Conservation (phyloP, 2,113 vertebrate species). For the Hippocampus mohnikei region DNA sequence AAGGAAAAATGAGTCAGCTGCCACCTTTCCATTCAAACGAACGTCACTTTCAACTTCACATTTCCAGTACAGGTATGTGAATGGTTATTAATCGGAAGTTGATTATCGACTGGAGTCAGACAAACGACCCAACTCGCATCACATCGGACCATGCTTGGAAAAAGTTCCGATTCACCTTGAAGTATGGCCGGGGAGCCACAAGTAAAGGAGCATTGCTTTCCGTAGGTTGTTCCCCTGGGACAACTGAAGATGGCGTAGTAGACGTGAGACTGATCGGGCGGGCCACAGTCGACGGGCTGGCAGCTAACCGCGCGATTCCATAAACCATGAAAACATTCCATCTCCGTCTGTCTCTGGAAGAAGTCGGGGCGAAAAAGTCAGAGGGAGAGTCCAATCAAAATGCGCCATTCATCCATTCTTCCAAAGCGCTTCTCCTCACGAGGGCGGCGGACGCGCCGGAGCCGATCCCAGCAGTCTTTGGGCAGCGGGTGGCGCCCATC, state of each 20-base stretch:
- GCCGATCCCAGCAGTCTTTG: too few relatives aligned
- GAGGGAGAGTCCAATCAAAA: background rate
- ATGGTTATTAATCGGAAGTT: too few relatives aligned
- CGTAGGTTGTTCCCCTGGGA: conserved; percentile 79
- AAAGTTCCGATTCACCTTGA: conserved; percentile 76
- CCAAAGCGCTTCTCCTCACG: too few relatives aligned
- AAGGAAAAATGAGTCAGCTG: background rate
- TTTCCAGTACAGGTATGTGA: too few relatives aligned
- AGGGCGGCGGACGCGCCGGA: too few relatives aligned
- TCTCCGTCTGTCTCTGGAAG: conserved; percentile 67
- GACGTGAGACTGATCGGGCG: conserved; percentile 81
- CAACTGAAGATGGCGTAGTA: conserved; percentile 87
- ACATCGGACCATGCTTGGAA: background rate
- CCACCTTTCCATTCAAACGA: too few relatives aligned
- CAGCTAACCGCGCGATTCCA: conserved; percentile 87
- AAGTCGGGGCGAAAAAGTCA: background rate
- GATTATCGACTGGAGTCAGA: background rate
- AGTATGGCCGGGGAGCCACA: conserved; percentile 91
- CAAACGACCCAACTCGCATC: background rate
- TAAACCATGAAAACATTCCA: conserved; percentile 78
- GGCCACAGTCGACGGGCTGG: conserved; percentile 78
- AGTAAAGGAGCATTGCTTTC: conserved; percentile 83
- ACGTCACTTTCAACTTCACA: too few relatives aligned
- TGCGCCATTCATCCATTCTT: too few relatives aligned
- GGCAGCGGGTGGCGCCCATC: too few relatives aligned